Evolutionary conservation across 2,797 vertebrate species (phyloP), one percentile per base, ranked within the genome.

Genomic region (Mastacembelus armatus): DNA sequence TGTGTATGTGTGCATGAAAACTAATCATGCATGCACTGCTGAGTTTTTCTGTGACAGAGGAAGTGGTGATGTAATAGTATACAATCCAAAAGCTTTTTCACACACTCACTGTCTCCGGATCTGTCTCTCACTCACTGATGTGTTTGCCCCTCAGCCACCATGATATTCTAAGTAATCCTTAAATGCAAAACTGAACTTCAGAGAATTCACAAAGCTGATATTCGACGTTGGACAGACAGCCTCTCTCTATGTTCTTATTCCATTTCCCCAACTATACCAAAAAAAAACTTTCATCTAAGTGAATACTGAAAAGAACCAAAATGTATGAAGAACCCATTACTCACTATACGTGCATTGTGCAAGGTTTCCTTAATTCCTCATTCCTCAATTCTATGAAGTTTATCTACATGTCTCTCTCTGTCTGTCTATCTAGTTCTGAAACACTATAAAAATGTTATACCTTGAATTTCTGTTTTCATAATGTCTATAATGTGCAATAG

Each of bases 41-140:
- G 66, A 66, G 32, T 71, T 77, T 74, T 73, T 74, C 50, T 38
- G 43, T 48, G 69, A 77, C 69, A 85, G 86, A 89, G 88, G 90
- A 90, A 87, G 76, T 77, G 74, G 78, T 89, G 90, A 90, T 88
- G 85, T 86, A 89, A 90, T 74, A 74, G 35, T 52, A 47, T 36
- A 74, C 69, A 77, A 71, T 77, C 52, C 57, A 26, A 69, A 65
- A 71, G 83, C 70, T 58, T 83, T 84, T 81, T 86, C 85, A 66
- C 85, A 85, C 77, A 78, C 72, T 83, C 73, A 16, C 62, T 72
- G 73, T 77, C 76, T 75, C 71, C 66, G 2, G 0, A 42, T 69
- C 54, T 15, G 27, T 10, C 36, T 66, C 54, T 72, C 76, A 79
- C 77, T 62, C 80, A 73, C 60, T 74, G 42, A 38, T 69, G 74